Evolutionary conservation across 2,888 invertebrate genomes (phyloP).

Genomic region (Onchidella celtica): DNA sequence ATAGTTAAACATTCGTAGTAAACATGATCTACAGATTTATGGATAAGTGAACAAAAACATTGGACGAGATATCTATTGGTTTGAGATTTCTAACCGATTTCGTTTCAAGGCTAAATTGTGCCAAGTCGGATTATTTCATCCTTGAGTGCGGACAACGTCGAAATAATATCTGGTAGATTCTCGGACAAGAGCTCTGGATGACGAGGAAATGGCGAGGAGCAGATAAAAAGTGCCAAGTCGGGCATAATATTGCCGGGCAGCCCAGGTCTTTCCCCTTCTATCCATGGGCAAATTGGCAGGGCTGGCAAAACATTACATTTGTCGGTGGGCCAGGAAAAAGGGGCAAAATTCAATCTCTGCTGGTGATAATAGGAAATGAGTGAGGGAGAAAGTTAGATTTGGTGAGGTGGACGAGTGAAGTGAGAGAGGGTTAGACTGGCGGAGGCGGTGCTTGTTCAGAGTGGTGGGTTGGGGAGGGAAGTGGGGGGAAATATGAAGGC

Average conservation of each 20-base stretch:
- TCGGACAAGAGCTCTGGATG: background rate
- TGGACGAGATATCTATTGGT: too few species aligned
- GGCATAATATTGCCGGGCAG: background rate
- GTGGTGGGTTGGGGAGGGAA: background rate
- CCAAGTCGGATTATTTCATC: too few species aligned
- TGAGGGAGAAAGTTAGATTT: background rate
- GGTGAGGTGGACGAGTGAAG: background rate
- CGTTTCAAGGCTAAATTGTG: too few species aligned
- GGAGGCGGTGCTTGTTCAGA: background rate
- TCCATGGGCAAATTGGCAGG: background rate
- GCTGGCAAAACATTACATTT: background rate
- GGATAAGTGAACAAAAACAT: too few species aligned
- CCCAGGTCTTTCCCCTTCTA: too few species aligned
- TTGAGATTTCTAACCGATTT: too few species aligned
- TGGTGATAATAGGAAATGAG: background rate
- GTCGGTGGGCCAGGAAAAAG: background rate
- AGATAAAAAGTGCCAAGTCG: background rate
- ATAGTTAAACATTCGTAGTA: too few species aligned
- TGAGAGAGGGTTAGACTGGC: background rate
- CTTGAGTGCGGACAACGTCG: background rate
- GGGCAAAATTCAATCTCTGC: background rate
- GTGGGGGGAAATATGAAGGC: background rate
- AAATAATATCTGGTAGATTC: background rate
- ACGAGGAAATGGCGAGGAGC: background rate
- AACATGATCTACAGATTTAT: too few species aligned